These are phyloP conservation scores for Erpobdella octoculata DNA, from an alignment of 2,888 invertebrate species.

Conservation along the genomic window DNA sequence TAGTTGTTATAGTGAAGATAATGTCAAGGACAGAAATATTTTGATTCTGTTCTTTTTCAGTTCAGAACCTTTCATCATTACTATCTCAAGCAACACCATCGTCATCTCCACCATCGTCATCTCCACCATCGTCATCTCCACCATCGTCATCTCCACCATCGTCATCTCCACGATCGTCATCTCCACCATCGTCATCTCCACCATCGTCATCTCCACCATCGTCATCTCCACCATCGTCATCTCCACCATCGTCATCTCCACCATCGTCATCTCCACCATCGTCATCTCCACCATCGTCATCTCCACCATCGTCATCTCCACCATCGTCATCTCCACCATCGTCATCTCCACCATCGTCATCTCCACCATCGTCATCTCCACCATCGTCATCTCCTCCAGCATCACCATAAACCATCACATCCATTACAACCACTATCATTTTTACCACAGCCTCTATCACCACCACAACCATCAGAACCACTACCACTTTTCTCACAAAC, in stretches of 20 bases:
- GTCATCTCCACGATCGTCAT: neutral
- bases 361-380: neutral
- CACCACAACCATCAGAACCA: too few species aligned
- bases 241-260: neutral
- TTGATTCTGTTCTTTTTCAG: too few species aligned
- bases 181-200: neutral
- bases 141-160: conserved; percentile 2
- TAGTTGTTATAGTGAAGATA: too few species aligned
- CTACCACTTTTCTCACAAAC: too few species aligned
- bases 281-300: neutral
- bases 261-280: neutral
- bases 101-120: too few species aligned
- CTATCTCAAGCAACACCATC: too few species aligned
- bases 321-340: neutral
- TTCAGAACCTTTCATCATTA: too few species aligned
- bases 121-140: neutral
- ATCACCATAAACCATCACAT: too few species aligned
- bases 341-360: neutral
- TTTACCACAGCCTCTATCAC: too few species aligned
- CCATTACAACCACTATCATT: too few species aligned
- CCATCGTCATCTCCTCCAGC: neutral
- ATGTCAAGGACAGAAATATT: too few species aligned
- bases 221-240: neutral
- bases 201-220: neutral
- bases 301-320: neutral